Base-by-base conservation (phyloP, 2,888 invertebrate genomes). In the Amphimallon solstitiale region DNA sequence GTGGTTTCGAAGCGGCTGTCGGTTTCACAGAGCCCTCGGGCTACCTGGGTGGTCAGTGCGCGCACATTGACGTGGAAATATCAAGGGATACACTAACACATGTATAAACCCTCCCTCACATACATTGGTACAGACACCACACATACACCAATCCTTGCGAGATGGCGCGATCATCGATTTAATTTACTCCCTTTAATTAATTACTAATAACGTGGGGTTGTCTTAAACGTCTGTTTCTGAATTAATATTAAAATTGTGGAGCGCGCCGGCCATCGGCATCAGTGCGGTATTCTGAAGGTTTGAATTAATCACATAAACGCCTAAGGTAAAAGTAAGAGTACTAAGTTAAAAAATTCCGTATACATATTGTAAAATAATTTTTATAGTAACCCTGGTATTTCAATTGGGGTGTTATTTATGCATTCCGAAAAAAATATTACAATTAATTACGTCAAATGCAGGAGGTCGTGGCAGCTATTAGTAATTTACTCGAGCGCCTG, bases 1-100 rank as follows among this genome's bases (percentile, higher is more conserved):
- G 76, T 73, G 73, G 72, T 75, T 73, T 72, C 70, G 65, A 69
- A 71, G 66, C 71, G 70, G 70, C 71, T 73, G 73, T 73, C 73
- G 68, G 73, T 73, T 70, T 70, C 73, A 75, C 68, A 68, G 62
- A 63, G 71, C 66, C 52, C 62, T 54, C 43, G 14, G 71, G 73
- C 71, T 56, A 68, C 66, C 67, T 66, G 69, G 68, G 68, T 72
- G 72, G 72, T 71, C 73, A 73, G 67, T 40, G 56, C 70, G 65
- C 69, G 65, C 63, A 67, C 66, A 65, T 65, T 69, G 68, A 66
- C 70, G 66, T 62, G 69, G 60, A 70, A 69, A 65, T 56, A 70
- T 70, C 68, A 70, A 71, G 68, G 69, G 65, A 65, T 48, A 29
- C 59, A 52, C 52, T 15, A 7, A 52, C 38, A 54, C 40, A 45